phyloP scores from a whole-genome alignment of 2,797 vertebrate genomes.

The Scleropages formosus region DNA sequence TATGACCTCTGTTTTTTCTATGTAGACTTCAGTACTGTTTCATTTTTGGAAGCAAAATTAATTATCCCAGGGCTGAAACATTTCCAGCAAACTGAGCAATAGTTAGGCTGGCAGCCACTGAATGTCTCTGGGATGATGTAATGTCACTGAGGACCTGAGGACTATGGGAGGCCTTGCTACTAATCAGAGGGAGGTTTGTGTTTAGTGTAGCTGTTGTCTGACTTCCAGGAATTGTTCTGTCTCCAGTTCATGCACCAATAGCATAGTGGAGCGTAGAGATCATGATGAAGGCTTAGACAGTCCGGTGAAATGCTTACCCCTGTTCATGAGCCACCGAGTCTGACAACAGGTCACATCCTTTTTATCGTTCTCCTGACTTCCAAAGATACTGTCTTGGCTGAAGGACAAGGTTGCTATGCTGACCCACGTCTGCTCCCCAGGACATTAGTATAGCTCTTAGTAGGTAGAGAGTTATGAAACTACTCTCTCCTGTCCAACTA shows the following conservation, averaged over 20 bases:
- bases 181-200: constrained; percentile 12
- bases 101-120: background rate
- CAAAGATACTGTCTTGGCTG: constrained; percentile 24
- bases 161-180: constrained; percentile 14
- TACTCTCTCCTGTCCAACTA: no score
- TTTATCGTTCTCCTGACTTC: background rate
- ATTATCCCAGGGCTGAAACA: background rate
- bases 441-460: background rate
- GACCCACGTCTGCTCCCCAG: accelerated
- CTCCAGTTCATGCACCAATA: constrained; percentile 12
- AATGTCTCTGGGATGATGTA: constrained; percentile 24
- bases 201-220: constrained; percentile 7
- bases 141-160: constrained; percentile 7
- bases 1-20: no score
- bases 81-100: constrained; percentile 6
- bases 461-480: background rate
- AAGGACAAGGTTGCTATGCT: constrained; percentile 30
- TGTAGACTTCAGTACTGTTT: background rate
- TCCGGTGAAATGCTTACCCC: background rate
- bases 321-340: background rate
- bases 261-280: no score
- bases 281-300: no score
- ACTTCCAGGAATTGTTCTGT: constrained; percentile 19
- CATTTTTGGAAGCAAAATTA: constrained; percentile 5
- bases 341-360: background rate